Base-by-base conservation (phyloP, 1,140 invertebrate species). In the Alviniconcha marisindica region DNA sequence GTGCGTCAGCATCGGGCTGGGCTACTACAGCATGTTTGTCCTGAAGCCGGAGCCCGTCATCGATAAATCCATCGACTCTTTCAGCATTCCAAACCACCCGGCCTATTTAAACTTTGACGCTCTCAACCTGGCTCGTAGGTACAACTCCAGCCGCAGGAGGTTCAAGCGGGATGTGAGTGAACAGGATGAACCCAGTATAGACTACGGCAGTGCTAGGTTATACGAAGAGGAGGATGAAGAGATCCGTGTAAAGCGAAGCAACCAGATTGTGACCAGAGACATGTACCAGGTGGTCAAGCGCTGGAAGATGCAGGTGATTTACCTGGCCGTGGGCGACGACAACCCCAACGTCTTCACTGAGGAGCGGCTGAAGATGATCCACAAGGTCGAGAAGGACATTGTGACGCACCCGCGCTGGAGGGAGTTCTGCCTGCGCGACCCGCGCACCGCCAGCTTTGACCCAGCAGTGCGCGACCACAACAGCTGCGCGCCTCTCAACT, bases 41-140 rank as follows among this genome's bases (percentile, higher is more conserved):
- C 63, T 83, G 40, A 83, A 89, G 38, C 88, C 89, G 15, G 74
- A 79, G 18, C 85, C 85, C 12, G 85, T 88, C n/a, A 88, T 92
- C 42, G 91, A 92, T 76, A 90, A 90, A 71, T 92, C 91, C 18
- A 85, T 91, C 48, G 82, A 88, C 66, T 87, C 91, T 33, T 92
- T 92, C 78, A 87, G 86, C 71, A 92, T 92, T 79, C 91, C 91
- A 42, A 88, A 91, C 78, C 91, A 92, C 83, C 56, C 86, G 69
- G 89, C 88, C 18, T 90, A 89, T 33, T 42, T 84, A 24, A 82
- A 87, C 74, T 88, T 83, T 84, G 88, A 89, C 28, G 88, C 90
- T 15, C 81, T 91, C 28, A 85, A 84, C 33, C 24, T 85, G 14
- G 91, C 90, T 1, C 85, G 83, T 18, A 84, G 81, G 36, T 82